Base-by-base conservation (phyloP, 2,797 vertebrate genomes). In the Smutsia gigantea region DNA sequence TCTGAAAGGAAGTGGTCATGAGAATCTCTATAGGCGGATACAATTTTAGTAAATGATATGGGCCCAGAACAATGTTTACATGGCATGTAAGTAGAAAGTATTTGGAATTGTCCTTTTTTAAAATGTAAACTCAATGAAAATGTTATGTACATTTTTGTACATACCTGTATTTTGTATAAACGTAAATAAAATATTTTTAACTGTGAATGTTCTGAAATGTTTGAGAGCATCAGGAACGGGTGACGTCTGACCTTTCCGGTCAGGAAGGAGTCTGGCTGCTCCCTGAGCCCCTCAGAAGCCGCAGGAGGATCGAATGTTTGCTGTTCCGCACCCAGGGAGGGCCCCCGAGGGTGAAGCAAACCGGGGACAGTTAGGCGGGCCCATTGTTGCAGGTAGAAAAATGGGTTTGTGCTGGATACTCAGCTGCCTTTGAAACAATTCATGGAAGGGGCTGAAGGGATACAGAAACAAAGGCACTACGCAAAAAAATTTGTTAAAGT, bases 101-200 rank as follows among this genome's bases (percentile, higher is more conserved):
- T 97, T 95, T 93, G 51, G 86, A 97, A 91, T 61, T 46, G 93
- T 88, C 82, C 98, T 97, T 98, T 93, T 97, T 86, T 31, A 68
- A 96, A 90, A 95, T 34, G 66, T 86, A 94, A 97, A 98, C 97
- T 96, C 97, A 98, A 97, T 66, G 90, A 98, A 92, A 98, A 97
- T 97, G 98, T 71, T 74, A 18, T 99, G 99, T 99, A 99, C 98
- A 98, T 99, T 99, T 99, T 99, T 98, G 99, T 99, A 99, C 99
- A 99, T 99, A 98, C 98, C 98, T 98, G 97, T 98, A 99, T 99
- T 99, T 99, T 99, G 98, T 99, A 99, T 97, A 96, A 97, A 99
- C 98, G 15, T 21, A 77, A 97, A 98, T 98, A 97, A 98, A 98
- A 95, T 98, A 97, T 96, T 98, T 98, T 98, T 97, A 95, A 93